Evolutionary conservation across 1,140 invertebrate species (phyloP).

Genomic region (Papilio machaon): DNA sequence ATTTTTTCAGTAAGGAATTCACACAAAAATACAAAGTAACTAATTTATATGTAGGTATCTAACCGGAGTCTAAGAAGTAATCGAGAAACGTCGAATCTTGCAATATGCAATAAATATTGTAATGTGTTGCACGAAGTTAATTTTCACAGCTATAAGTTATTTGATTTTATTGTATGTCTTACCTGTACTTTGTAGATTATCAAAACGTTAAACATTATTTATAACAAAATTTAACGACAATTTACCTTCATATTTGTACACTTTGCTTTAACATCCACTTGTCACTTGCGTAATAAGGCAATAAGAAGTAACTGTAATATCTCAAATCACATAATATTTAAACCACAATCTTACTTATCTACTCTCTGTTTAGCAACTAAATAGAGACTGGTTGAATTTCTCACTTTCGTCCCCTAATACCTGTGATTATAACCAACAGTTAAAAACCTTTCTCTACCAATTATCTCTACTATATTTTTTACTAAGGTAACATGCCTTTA

Average conservation of each 20-base stretch:
- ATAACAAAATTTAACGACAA: not conserved
- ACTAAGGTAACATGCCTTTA: slow-evolving; percentile 51
- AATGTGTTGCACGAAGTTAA: slow-evolving; percentile 22
- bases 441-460: slow-evolving; percentile 66
- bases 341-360: slow-evolving; percentile 27
- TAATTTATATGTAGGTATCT: not conserved
- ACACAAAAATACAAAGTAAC: not conserved
- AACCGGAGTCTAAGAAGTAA: not conserved
- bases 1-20: not conserved
- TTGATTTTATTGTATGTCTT: slow-evolving; percentile 25
- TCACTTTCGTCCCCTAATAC: slow-evolving; percentile 60
- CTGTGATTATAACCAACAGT: slow-evolving; percentile 71
- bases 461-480: slow-evolving; percentile 72
- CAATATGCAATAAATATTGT: slow-evolving; percentile 13
- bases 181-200: slow-evolving; percentile 8
- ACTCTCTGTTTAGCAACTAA: slow-evolving; percentile 60
- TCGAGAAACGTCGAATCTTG: not conserved
- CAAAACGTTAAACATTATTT: not conserved
- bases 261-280: not conserved
- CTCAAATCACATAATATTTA: not conserved
- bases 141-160: slow-evolving; percentile 27
- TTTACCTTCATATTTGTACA: not conserved
- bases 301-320: not conserved
- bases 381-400: slow-evolving; percentile 58
- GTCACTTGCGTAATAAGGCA: not conserved